phyloP scores from a whole-genome alignment of 2,888 invertebrate species.

The Drosophila fulvimacula region DNA sequence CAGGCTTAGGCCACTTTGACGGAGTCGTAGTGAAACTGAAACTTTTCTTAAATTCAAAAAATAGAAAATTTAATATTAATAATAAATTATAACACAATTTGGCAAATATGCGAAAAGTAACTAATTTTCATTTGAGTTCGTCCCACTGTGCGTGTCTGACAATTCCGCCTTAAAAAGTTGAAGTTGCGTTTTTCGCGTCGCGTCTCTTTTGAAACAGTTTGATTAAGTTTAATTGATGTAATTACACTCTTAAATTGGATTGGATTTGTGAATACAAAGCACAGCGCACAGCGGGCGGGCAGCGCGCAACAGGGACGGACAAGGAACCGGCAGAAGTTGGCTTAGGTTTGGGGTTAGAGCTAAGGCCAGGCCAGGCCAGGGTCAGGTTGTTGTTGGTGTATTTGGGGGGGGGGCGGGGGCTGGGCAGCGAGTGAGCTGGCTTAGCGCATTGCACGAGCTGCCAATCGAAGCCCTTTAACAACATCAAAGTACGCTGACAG shows the following conservation, averaged over 20 bases:
- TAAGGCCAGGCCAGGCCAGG: too few relatives aligned
- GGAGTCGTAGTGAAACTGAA: too few relatives aligned
- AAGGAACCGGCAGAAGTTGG: constrained; percentile 1
- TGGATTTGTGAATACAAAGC: constrained; percentile 77
- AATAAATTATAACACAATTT: too few relatives aligned
- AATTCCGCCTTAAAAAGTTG: constrained; percentile 52
- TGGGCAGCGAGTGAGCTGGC: constrained; percentile 9
- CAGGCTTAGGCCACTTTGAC: too few relatives aligned
- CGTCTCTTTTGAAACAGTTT: constrained; percentile 75
- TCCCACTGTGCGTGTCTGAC: constrained; percentile 39
- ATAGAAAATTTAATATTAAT: too few relatives aligned
- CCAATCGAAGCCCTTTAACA: constrained; percentile 69
- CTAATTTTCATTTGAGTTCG: neutral
- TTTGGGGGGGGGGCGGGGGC: neutral
- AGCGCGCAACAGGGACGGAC: neutral
- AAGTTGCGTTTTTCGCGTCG: constrained; percentile 59
- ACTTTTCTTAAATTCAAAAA: too few relatives aligned
- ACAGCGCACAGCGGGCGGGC: constrained; percentile 5
- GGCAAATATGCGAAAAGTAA: neutral
- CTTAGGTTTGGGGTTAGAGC: constrained; percentile 9
- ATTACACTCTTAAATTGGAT: constrained; percentile 79
- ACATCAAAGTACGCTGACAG: constrained; percentile 62
- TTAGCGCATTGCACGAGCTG: constrained; percentile 34
- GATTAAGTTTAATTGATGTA: constrained; percentile 82
- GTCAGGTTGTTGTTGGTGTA: neutral